Evolutionary conservation across 2,113 vertebrate species (phyloP).

Genomic region (Dasyurus viverrinus): DNA sequence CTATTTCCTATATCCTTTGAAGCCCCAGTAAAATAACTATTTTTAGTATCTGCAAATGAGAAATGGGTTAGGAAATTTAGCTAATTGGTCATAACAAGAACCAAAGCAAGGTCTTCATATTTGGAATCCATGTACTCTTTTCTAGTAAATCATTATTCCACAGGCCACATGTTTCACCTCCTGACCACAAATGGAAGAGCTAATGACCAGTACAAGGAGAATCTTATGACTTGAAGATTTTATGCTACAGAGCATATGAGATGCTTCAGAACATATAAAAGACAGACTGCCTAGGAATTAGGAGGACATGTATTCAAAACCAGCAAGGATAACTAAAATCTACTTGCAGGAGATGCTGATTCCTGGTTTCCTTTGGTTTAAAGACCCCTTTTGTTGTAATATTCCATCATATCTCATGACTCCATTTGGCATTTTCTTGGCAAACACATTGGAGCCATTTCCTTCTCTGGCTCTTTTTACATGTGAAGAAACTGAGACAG

Average conservation of each 20-base stretch:
- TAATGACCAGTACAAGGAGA: background rate
- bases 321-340: background rate
- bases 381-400: too few relatives aligned
- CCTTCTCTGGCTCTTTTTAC: too few relatives aligned
- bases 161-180: background rate
- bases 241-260: background rate
- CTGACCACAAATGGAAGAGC: background rate
- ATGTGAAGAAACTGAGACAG: too few relatives aligned
- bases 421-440: too few relatives aligned
- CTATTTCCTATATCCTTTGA: background rate
- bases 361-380: background rate
- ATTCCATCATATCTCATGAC: too few relatives aligned
- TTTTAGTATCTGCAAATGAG: background rate
- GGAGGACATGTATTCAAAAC: background rate
- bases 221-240: background rate
- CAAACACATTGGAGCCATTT: too few relatives aligned
- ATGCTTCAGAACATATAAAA: background rate
- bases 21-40: background rate
- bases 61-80: background rate
- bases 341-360: background rate
- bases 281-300: background rate
- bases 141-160: background rate
- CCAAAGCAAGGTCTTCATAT: background rate
- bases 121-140: background rate
- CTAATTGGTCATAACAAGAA: background rate